phyloP scores from a whole-genome alignment of 1,140 invertebrate species.

The Halictus rubicundus region DNA sequence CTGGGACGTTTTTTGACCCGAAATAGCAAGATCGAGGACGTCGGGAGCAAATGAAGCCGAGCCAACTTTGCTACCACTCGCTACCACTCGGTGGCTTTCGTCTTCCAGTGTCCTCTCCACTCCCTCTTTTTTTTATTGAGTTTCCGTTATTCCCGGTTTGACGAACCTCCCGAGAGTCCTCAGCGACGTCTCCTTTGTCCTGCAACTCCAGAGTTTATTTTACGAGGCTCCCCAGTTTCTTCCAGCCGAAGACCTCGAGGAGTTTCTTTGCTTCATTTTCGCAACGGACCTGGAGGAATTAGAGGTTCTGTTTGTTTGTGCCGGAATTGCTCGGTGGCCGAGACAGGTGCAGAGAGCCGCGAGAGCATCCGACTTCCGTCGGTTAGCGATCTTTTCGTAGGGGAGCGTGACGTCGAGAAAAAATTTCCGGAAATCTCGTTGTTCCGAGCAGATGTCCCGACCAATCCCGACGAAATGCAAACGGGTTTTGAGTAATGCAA shows the following conservation, averaged over 20 bases:
- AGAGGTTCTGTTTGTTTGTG: no score
- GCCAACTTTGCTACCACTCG: neutral
- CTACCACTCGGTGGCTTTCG: neutral
- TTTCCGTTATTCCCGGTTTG: neutral
- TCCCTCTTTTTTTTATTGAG: neutral
- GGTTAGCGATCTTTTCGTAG: no score
- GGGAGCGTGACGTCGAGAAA: neutral
- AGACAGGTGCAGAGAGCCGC: no score
- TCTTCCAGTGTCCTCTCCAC: neutral
- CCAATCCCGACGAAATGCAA: constrained; percentile 16
- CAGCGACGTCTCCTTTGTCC: neutral
- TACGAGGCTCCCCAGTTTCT: neutral
- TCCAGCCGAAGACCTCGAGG: no score
- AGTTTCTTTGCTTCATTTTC: neutral
- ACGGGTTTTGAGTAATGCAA: constrained; percentile 26
- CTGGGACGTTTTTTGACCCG: neutral
- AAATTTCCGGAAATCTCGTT: neutral
- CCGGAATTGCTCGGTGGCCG: no score
- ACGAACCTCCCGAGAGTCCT: neutral
- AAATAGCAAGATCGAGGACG: neutral
- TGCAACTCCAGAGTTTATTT: neutral
- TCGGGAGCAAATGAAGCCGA: neutral
- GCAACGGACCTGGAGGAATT: neutral
- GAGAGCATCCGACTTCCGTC: no score
- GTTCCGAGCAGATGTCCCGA: neutral